Base-by-base conservation (phyloP, 1,140 invertebrate species). In the Drosophila teissieri region DNA sequence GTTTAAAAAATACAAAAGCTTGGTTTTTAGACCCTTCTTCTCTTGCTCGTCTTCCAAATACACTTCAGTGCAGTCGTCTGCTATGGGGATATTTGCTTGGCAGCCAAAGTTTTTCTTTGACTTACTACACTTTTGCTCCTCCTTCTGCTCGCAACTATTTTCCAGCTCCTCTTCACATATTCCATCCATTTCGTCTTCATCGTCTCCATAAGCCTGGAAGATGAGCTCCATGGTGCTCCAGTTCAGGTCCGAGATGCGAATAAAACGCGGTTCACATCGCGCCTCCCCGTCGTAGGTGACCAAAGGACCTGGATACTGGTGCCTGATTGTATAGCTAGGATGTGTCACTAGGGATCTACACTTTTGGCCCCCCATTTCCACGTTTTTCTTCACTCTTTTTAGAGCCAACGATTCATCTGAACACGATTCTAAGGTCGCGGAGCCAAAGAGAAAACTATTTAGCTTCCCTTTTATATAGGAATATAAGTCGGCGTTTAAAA, bases 281-380 rank as follows among this genome's bases (percentile, higher is more conserved):
- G 27, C 67, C 24, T 88, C 76, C 0, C 80, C 84, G 51, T 88
- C 84, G 17, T 89, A 88, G 68, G 80, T 88, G 14, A 53, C 27
- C 39, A 89, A 44, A 1, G 67, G 76, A 11, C 46, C 15, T 1
- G 84, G 80, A 68, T 88, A 88, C 0, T 52, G 61, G 24, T 88
- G 19, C 2, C 64, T 45, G 7, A 86, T 88, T 2, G 42, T 78
- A 19, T 79, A 79, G 19, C 76, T 78, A 8, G 44, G 34, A 46
- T 67, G 10, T 17, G 22, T 2, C 0, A 57, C 27, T 19, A 45
- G 2, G 8, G 31, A 5, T 14, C 22, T 6, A 2, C 4, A 27
- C 3, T 17, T 42, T 7, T 36, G 5, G 2, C 4, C 1, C 8
- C 12, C 1, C 2, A 3, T 2, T n/a, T 22, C 10, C 0, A 6